Evolutionary conservation across 2,888 invertebrate species (phyloP).

Genomic region (Teleiodes luculella): DNA sequence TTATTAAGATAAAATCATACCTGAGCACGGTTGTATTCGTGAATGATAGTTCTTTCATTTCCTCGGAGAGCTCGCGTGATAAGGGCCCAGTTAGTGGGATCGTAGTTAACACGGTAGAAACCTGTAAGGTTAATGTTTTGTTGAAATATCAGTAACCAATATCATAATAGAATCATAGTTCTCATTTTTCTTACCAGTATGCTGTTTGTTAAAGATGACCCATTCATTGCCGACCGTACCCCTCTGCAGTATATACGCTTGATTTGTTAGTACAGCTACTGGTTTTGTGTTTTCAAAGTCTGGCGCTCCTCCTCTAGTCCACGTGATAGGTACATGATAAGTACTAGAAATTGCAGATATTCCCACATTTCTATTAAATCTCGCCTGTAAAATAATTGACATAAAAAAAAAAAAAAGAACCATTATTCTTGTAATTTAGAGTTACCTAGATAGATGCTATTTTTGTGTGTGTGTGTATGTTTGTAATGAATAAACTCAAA

Average conservation of each 20-base stretch:
- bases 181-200: constrained; percentile 63
- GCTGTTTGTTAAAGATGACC: constrained; percentile 81
- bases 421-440: too few relatives aligned
- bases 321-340: constrained; percentile 68
- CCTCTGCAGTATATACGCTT: constrained; percentile 38
- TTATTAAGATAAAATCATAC: constrained; percentile 41
- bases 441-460: too few relatives aligned
- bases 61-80: constrained; percentile 65
- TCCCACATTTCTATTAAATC: constrained; percentile 55
- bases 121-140: constrained; percentile 51
- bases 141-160: not conserved
- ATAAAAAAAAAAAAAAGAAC: not conserved
- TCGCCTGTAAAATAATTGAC: constrained; percentile 38
- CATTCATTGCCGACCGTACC: constrained; percentile 64
- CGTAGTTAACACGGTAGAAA: constrained; percentile 82
- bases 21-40: constrained; percentile 82
- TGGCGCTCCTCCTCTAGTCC: constrained; percentile 55
- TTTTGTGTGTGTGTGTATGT: too few relatives aligned
- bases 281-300: constrained; percentile 65
- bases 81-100: constrained; percentile 74
- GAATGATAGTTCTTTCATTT: constrained; percentile 65
- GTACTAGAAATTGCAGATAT: constrained; percentile 34
- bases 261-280: constrained; percentile 42
- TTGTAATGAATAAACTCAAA: too few relatives aligned
- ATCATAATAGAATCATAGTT: constrained; percentile 8